Conservation (phyloP, 2,113 vertebrate genomes). For the Oophaga pumilio region DNA sequence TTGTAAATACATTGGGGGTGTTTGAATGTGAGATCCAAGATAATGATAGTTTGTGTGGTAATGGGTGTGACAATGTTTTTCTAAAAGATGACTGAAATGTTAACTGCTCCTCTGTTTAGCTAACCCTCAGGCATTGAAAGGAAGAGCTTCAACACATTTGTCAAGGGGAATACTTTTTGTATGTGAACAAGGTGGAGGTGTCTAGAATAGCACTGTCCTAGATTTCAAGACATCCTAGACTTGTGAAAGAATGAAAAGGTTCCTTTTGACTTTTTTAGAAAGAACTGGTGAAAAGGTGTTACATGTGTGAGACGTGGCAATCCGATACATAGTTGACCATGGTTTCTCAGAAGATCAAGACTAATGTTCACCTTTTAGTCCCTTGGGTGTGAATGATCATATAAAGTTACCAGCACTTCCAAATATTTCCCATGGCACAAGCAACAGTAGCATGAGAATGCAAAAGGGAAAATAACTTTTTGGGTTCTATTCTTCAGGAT, state of each 20-base stretch:
- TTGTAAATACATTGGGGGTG: too few species aligned
- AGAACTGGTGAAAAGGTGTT: background rate
- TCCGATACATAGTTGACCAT: background rate
- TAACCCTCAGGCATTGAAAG: slow-evolving; percentile 17
- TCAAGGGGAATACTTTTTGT: background rate
- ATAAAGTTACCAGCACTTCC: background rate
- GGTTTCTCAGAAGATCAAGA: slow-evolving; percentile 5
- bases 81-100: background rate
- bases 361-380: slow-evolving; percentile 20
- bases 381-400: background rate
- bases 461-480: background rate
- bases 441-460: background rate
- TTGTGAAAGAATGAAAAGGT: slow-evolving; percentile 13
- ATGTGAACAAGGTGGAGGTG: slow-evolving; percentile 12
- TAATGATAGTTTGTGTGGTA: background rate
- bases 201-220: slow-evolving; percentile 11
- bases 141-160: background rate
- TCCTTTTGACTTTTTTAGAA: slow-evolving; percentile 4
- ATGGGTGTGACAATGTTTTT: background rate
- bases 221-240: slow-evolving; percentile 29
- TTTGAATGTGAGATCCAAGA: background rate
- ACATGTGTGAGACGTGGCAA: slow-evolving; percentile 20
- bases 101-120: slow-evolving; percentile 1
- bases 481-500: background rate
- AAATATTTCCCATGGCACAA: slow-evolving; percentile 1